Conservation (phyloP, 2,797 vertebrate species). For the Dryobates pubescens region DNA sequence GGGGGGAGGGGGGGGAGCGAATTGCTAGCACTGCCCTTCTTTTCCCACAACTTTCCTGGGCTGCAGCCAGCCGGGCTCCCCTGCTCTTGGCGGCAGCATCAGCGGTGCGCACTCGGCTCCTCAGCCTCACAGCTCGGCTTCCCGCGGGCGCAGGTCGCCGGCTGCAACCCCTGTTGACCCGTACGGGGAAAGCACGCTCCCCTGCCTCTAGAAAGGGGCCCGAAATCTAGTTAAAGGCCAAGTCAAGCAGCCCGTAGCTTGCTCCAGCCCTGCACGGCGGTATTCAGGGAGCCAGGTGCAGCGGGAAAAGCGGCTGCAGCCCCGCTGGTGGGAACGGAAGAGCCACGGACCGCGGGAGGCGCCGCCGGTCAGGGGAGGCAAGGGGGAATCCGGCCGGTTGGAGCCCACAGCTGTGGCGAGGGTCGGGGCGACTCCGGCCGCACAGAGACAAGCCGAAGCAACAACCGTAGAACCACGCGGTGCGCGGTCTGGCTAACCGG, state of each 20-base stretch:
- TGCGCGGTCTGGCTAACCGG: neutral
- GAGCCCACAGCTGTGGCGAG: neutral
- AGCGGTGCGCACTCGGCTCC: no score
- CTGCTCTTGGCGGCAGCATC: neutral
- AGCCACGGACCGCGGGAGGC: neutral
- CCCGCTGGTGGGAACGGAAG: no score
- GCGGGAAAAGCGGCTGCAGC: neutral
- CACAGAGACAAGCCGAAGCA: neutral
- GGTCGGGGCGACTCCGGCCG: neutral
- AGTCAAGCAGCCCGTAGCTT: neutral
- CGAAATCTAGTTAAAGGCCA: rapidly evolving
- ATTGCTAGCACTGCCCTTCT: neutral
- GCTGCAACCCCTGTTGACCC: neutral
- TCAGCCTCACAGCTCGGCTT: neutral
- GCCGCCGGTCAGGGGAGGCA: neutral
- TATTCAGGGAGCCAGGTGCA: neutral
- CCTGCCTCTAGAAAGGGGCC: neutral
- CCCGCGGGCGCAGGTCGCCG: rapidly evolving
- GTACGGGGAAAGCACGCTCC: rapidly evolving
- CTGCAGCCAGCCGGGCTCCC: neutral
- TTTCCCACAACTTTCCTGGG: neutral
- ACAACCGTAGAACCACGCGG: neutral
- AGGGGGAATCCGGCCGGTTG: neutral
- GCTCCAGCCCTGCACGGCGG: neutral
- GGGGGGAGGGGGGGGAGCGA: neutral